Evolutionary conservation across 2,888 invertebrate species (phyloP), one percentile per base, ranked within the genome.

Genomic region (Linyphia triangularis): DNA sequence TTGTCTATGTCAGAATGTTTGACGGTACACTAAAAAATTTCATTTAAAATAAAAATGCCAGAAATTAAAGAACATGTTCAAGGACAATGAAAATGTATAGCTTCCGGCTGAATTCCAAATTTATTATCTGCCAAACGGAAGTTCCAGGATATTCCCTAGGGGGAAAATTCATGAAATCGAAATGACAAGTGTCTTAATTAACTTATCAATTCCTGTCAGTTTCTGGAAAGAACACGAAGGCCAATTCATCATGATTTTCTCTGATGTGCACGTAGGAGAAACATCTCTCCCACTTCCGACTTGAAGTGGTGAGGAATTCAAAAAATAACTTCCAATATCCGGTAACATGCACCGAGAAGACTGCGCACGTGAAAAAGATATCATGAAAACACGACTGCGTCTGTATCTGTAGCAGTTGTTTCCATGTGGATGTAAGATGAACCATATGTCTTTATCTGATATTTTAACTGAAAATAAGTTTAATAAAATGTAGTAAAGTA

Each of bases 171-270:
- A 16, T 13, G 0, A 37, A 40, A 37, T 40, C 13, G 22, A 22
- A 19, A 26, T 2, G 77, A 77, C 57, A 69, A 59, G 59, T 70
- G 69, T 59, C 82, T 70, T 79, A 82, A 82, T 82, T 82, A 82
- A 82, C 72, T 63, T 70, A 61, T 82, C 82, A 82, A 82, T 63
- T 43, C 40, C 7, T 26, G 33, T 70, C 22, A 24, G 37, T 57
- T 26, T 30, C 28, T n/a, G 30, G 59, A 81, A 33, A 4, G 16
- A 51, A 5, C 19, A 67, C 33, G 43, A 19, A 70, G 37, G 51
- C 33, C 40, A 63, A 82, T 82, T 70, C 40, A 72, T 72, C 82
- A 82, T 72, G 70, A 40, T 72, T 72, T 30, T 43, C 72, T 43
- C 24, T 43, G 13, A 22, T 59, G 43, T 28, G 40, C 22, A 43